Evolutionary conservation across 2,113 vertebrate species (phyloP).

Genomic region (Rhabdornis inornatus): DNA sequence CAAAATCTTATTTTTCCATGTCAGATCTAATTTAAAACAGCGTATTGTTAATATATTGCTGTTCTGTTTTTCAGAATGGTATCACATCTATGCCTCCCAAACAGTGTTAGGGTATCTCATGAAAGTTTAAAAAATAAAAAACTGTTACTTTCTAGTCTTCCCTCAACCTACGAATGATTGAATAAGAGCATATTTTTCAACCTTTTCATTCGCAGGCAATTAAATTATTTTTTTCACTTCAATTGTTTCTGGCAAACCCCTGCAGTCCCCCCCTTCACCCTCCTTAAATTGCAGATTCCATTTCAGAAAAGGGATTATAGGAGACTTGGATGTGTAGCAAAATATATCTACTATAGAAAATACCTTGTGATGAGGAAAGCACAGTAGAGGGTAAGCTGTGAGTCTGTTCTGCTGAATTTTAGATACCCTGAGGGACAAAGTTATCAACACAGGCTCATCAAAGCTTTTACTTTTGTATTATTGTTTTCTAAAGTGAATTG

Average conservation of each 20-base stretch:
- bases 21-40: not conserved
- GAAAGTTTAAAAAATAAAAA: not conserved
- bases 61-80: not conserved
- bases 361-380: not conserved
- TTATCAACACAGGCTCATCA: not conserved
- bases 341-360: not conserved
- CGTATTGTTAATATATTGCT: not conserved
- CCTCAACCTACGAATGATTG: not conserved
- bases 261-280: rapidly evolving
- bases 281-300: not conserved
- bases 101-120: not conserved
- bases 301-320: not conserved
- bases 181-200: not conserved
- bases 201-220: not conserved
- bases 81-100: not conserved
- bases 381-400: not conserved
- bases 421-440: not conserved
- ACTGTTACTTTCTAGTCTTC: not conserved
- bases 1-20: not conserved
- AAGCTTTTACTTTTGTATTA: not conserved
- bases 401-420: not conserved
- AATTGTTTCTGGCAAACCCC: not conserved
- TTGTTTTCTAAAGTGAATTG: not conserved
- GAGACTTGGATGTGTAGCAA: not conserved
- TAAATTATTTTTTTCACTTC: not conserved